Evolutionary conservation across 2,888 invertebrate genomes (phyloP).

Genomic region (Trachelus iudaicus): DNA sequence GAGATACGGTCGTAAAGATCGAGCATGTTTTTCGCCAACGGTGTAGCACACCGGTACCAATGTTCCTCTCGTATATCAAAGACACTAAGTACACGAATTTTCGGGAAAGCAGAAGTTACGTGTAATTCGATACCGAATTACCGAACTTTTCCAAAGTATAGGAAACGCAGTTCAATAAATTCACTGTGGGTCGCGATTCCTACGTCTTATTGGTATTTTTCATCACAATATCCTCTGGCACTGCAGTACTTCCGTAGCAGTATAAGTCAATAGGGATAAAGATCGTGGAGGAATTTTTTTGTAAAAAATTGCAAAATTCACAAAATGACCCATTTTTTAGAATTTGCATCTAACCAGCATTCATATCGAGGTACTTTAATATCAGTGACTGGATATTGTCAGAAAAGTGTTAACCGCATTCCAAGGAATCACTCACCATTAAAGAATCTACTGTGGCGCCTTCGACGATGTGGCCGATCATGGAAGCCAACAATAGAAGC

Average conservation of each 20-base stretch:
- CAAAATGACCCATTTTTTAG: neutral
- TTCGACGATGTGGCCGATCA: constrained; percentile 20
- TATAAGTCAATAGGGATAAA: neutral
- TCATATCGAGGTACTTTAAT: neutral
- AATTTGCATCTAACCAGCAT: neutral
- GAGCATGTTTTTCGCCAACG: neutral
- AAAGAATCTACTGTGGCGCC: constrained; percentile 36
- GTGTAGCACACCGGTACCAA: neutral
- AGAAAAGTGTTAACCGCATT: constrained; percentile 28
- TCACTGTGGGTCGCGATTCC: neutral
- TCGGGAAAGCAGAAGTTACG: neutral
- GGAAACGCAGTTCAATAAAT: neutral
- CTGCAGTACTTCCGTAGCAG: neutral
- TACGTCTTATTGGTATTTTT: neutral
- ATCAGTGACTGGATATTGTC: neutral
- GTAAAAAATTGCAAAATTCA: neutral
- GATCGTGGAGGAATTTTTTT: neutral
- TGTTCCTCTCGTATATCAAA: no score
- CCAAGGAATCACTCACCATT: constrained; percentile 48
- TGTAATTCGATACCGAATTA: neutral
- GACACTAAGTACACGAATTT: no score
- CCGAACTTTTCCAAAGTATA: neutral
- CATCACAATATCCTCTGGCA: neutral
- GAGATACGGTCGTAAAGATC: neutral
- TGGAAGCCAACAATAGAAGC: constrained; percentile 25